Evolutionary conservation across 2,888 invertebrate genomes (phyloP).

Genomic region (Callyntrura guangdongensis): DNA sequence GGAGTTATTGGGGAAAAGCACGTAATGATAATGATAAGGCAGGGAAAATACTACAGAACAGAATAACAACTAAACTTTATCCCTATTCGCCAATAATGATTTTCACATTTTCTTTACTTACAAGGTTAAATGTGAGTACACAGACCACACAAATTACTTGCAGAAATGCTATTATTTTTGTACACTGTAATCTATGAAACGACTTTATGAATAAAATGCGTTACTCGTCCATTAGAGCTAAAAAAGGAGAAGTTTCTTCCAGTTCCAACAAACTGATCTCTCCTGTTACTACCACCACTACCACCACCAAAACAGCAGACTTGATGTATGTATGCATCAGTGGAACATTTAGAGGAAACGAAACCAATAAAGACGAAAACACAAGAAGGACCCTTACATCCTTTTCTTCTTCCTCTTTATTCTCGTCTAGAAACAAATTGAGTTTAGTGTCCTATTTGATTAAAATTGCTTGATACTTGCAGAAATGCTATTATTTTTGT

Average conservation of each 20-base stretch:
- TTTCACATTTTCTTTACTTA: slow-evolving; percentile 39
- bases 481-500: slow-evolving; percentile 35
- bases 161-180: slow-evolving; percentile 27
- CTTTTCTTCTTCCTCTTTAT: slow-evolving; percentile 35
- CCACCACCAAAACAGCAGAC: too few species aligned
- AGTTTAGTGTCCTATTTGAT: slow-evolving; percentile 83
- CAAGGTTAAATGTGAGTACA: not conserved
- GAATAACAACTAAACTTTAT: not conserved
- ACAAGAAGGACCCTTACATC: slow-evolving; percentile 3
- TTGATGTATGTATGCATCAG: not conserved
- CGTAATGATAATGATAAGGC: slow-evolving; percentile 64
- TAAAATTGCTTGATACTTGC: slow-evolving; percentile 81
- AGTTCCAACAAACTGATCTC: not conserved
- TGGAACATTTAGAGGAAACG: slow-evolving; percentile 8
- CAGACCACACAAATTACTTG: not conserved
- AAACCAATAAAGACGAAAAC: slow-evolving; percentile 33
- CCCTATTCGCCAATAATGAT: slow-evolving; percentile 29
- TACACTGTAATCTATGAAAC: slow-evolving; percentile 36
- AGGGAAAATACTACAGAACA: slow-evolving; percentile 53
- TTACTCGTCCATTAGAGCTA: not conserved
- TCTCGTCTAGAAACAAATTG: slow-evolving; percentile 80
- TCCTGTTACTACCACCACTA: not conserved
- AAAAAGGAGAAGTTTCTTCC: not conserved
- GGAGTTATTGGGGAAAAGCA: slow-evolving; percentile 68
- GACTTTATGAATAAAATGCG: slow-evolving; percentile 28